phyloP scores from a whole-genome alignment of 2,113 vertebrate genomes.

The Okapia johnstoni region DNA sequence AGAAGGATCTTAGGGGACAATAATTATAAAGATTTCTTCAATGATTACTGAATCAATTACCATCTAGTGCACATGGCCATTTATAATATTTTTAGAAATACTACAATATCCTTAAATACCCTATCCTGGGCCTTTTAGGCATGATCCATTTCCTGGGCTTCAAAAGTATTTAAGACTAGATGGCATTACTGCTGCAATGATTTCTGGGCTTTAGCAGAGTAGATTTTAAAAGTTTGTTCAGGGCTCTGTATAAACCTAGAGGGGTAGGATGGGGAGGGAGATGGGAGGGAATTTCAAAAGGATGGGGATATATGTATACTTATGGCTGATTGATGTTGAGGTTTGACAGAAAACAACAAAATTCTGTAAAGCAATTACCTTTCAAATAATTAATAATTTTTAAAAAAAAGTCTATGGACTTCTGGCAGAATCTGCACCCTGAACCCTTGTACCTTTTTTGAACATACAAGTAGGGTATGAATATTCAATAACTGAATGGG shows the following conservation, averaged over 20 bases:
- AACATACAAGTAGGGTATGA: not conserved
- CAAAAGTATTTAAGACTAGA: not conserved
- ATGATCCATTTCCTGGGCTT: not conserved
- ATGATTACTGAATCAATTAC: not conserved
- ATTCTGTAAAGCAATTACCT: not conserved
- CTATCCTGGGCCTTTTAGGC: not conserved
- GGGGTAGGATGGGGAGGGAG: not conserved
- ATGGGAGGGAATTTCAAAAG: not conserved
- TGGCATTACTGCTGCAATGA: not conserved
- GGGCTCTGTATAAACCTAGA: not conserved
- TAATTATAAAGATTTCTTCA: not conserved
- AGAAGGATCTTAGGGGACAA: not conserved
- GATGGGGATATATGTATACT: not conserved
- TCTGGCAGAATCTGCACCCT: not conserved
- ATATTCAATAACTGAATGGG: not conserved
- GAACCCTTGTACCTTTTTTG: not conserved
- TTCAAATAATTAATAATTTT: not conserved
- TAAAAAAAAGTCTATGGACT: not conserved
- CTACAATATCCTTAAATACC: not conserved
- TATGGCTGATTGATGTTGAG: not conserved
- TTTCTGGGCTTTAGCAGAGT: not conserved
- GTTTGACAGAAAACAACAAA: not conserved
- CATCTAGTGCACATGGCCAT: not conserved
- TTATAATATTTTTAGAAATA: constrained; percentile 38
- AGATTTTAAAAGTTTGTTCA: not conserved